phyloP scores from a whole-genome alignment of 2,888 invertebrate species.

The Cheilosia urbana region DNA sequence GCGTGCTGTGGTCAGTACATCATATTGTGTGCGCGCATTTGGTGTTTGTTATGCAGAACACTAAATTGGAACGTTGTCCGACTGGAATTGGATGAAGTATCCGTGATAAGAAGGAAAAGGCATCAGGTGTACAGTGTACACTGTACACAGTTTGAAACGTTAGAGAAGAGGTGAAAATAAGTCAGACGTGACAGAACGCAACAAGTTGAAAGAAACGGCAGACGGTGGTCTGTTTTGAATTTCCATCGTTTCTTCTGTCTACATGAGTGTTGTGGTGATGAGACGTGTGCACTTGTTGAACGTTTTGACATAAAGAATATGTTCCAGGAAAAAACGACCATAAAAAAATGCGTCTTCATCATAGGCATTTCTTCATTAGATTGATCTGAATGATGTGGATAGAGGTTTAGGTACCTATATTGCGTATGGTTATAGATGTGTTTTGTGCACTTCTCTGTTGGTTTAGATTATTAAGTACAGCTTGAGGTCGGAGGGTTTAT shows the following conservation, averaged over 20 bases:
- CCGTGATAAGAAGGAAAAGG: slow-evolving; percentile 55
- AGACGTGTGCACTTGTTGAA: slow-evolving; percentile 44
- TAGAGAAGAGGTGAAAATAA: slow-evolving; percentile 68
- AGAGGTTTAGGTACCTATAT: background rate
- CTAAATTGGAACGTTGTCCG: slow-evolving; percentile 53
- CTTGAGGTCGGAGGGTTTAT: background rate
- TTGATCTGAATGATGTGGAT: slow-evolving; percentile 4
- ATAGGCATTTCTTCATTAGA: slow-evolving; percentile 16
- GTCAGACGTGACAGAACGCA: slow-evolving; percentile 70
- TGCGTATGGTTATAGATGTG: background rate
- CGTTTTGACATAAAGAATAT: slow-evolving; percentile 48
- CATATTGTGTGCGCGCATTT: slow-evolving; percentile 35
- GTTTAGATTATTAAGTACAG: background rate
- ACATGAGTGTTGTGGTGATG: slow-evolving; percentile 15
- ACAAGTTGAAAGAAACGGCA: slow-evolving; percentile 33
- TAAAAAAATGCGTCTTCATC: slow-evolving; percentile 34
- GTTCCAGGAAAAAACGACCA: slow-evolving; percentile 48
- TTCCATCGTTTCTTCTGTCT: background rate
- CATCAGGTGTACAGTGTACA: slow-evolving; percentile 50
- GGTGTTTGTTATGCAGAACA: slow-evolving; percentile 71
- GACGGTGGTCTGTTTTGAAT: slow-evolving; percentile 5
- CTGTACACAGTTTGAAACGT: slow-evolving; percentile 48
- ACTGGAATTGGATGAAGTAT: slow-evolving; percentile 28
- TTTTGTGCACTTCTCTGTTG: background rate
- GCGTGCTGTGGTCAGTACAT: slow-evolving; percentile 53